These are phyloP conservation scores for Timema podura DNA, from an alignment of 2,888 invertebrate species.

Conservation along the genomic window DNA sequence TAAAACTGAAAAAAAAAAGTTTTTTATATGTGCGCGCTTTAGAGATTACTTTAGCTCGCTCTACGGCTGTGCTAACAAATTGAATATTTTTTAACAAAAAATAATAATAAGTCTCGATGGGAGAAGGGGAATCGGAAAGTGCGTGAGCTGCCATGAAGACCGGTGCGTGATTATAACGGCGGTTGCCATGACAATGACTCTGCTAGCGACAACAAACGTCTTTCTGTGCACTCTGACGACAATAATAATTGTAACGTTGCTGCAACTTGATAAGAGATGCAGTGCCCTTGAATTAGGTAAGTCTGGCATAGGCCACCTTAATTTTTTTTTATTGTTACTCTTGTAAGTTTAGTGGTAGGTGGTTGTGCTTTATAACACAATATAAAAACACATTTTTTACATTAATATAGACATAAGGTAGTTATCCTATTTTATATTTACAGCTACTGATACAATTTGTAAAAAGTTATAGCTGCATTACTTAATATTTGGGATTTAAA, in stretches of 20 bases:
- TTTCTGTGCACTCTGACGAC: slow-evolving; percentile 15
- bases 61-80: slow-evolving; percentile 2
- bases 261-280: slow-evolving; percentile 17
- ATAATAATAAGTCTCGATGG: background rate
- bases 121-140: slow-evolving; percentile 2
- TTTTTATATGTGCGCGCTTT: no score
- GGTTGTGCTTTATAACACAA: no score
- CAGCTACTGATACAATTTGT: no score
- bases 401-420: no score
- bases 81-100: background rate
- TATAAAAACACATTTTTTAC: no score
- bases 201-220: slow-evolving; percentile 18
- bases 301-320: background rate
- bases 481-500: no score
- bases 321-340: no score
- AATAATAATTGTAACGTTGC: slow-evolving; percentile 15
- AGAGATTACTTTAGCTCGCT: no score
- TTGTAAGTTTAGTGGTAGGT: no score
- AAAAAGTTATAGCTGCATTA: no score
- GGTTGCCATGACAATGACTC: slow-evolving; percentile 24
- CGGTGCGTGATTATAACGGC: slow-evolving; percentile 21
- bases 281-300: slow-evolving; percentile 24
- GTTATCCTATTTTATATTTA: no score
- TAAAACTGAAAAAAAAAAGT: no score
- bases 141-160: slow-evolving; percentile 28